A percentile compares a stretch with the other conserved stretches of the same genome.
Evolutionary conservation across 2,113 vertebrate species (phyloP).

Genomic region (Actenoides hombroni): DNA sequence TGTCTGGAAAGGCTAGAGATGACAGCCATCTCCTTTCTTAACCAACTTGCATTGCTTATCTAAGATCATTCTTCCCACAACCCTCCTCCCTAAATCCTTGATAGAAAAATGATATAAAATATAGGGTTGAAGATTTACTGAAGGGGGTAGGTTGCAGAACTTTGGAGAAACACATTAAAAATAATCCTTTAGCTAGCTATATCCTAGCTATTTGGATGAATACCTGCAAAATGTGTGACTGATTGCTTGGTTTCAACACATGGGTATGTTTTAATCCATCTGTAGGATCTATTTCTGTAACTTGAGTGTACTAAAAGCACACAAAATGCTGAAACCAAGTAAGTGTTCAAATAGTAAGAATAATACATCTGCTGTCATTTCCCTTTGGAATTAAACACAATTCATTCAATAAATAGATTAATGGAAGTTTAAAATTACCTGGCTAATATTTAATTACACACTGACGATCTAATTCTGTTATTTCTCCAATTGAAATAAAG

Average conservation of each 20-base stretch:
- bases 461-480: background rate
- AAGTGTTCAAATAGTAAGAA: conserved; percentile 39
- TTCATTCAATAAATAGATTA: conserved; percentile 6
- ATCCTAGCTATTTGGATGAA: conserved; percentile 46
- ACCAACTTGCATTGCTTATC: conserved; percentile 48
- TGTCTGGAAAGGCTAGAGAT: conserved; percentile 80
- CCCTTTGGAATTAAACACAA: background rate
- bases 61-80: background rate
- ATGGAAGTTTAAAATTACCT: background rate
- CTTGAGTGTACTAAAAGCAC: conserved; percentile 6
- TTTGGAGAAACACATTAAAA: conserved; percentile 41
- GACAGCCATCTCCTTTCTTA: conserved; percentile 60
- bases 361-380: conserved; percentile 5
- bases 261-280: conserved; percentile 64
- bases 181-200: conserved; percentile 43
- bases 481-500: background rate
- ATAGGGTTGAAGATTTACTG: conserved; percentile 51
- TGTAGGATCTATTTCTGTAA: conserved; percentile 59
- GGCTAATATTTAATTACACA: background rate
- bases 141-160: background rate
- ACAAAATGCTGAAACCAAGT: conserved; percentile 44
- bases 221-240: conserved; percentile 51
- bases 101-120: conserved; percentile 60
- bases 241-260: conserved; percentile 47
- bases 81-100: background rate